These are phyloP conservation scores for Albula glossodonta DNA, from an alignment of 2,113 vertebrate species.

Conservation along the genomic window DNA sequence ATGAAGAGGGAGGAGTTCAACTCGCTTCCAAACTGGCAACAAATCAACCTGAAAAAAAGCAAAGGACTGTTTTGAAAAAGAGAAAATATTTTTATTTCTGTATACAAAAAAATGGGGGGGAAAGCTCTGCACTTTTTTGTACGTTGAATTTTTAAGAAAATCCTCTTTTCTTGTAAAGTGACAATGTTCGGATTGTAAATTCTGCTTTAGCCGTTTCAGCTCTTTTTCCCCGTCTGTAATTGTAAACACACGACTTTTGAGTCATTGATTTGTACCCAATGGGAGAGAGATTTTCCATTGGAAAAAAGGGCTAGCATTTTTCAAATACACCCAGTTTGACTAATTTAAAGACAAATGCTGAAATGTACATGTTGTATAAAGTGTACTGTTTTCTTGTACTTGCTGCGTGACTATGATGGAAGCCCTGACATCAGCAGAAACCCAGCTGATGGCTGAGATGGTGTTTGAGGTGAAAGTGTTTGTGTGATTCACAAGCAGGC, in stretches of 20 bases:
- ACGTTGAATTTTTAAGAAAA: conserved; percentile 30
- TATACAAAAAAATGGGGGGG: conserved; percentile 22
- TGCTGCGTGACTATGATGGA: not conserved
- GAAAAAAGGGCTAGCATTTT: conserved; percentile 22
- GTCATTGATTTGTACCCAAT: not conserved
- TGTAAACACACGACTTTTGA: not conserved
- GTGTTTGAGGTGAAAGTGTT: not conserved
- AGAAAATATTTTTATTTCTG: conserved; percentile 12
- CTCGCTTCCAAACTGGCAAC: conserved; percentile 75
- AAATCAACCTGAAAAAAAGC: conserved; percentile 76
- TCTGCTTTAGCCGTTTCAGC: conserved; percentile 34
- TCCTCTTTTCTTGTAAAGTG: conserved; percentile 42
- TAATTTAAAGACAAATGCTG: conserved; percentile 30
- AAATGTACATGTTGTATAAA: not conserved
- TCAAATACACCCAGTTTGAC: conserved; percentile 15
- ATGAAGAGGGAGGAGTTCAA: conserved; percentile 73
- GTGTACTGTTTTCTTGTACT: not conserved
- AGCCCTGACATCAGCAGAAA: not conserved
- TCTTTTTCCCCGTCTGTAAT: not conserved
- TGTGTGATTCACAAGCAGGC: not conserved
- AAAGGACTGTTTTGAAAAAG: conserved; percentile 72
- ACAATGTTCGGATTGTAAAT: conserved; percentile 49
- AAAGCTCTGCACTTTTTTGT: conserved; percentile 29
- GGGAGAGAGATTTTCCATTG: not conserved
- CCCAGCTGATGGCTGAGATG: not conserved